Evolutionary conservation across 2,797 vertebrate species (phyloP).

Genomic region (Takifugu rubripes): DNA sequence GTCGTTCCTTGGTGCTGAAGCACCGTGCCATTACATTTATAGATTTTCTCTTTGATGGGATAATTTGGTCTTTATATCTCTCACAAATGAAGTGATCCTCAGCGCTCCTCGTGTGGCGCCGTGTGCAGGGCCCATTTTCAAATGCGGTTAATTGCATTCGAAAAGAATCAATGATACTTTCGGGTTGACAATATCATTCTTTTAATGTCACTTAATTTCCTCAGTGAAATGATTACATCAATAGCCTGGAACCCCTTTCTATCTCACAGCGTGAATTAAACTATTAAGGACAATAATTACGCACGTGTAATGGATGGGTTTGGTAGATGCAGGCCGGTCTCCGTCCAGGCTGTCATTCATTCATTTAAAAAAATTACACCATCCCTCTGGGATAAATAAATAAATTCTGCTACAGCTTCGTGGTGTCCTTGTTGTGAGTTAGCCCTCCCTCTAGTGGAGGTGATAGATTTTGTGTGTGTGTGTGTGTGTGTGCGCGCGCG

Average conservation of each 20-base stretch:
- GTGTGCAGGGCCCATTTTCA: constrained; percentile 64
- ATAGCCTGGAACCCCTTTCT: constrained; percentile 69
- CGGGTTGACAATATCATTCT: constrained; percentile 69
- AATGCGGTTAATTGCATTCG: constrained; percentile 75
- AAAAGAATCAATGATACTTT: constrained; percentile 76
- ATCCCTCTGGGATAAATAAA: constrained; percentile 41
- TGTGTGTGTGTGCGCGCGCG: constrained; percentile 30
- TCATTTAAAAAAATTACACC: constrained; percentile 61
- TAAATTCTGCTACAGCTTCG: constrained; percentile 53
- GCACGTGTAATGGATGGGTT: constrained; percentile 64
- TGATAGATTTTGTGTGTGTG: constrained; percentile 27
- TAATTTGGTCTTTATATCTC: constrained; percentile 78
- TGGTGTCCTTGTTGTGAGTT: constrained; percentile 70
- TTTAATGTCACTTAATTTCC: constrained; percentile 75
- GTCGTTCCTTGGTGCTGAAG: constrained; percentile 64
- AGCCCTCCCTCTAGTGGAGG: constrained; percentile 81
- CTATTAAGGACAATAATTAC: constrained; percentile 73
- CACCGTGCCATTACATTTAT: constrained; percentile 74
- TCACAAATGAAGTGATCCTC: constrained; percentile 74
- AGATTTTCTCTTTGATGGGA: constrained; percentile 78
- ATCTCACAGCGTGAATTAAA: constrained; percentile 74
- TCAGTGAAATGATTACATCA: constrained; percentile 70
- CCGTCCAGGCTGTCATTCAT: constrained; percentile 65
- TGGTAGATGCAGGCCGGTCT: constrained; percentile 46
- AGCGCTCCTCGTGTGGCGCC: constrained; percentile 55